Evolutionary conservation across 2,113 vertebrate species (phyloP).

Genomic region (Hylia prasina): DNA sequence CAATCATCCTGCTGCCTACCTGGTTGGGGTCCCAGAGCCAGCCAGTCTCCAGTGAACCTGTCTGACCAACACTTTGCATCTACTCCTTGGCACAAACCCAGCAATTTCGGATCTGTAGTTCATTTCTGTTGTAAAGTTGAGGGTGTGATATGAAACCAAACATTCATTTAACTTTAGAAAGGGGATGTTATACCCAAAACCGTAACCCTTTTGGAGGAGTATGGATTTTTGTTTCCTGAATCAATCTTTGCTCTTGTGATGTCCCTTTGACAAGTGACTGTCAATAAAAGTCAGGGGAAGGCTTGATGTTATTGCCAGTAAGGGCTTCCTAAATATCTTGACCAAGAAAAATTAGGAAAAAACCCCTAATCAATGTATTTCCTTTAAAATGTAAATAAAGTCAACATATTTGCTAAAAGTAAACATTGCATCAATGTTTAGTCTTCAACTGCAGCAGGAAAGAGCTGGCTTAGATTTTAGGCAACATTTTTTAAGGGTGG

Average conservation of each 20-base stretch:
- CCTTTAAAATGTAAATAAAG: background rate
- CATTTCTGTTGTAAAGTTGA: background rate
- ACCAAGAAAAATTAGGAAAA: background rate
- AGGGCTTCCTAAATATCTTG: background rate
- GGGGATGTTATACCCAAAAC: background rate
- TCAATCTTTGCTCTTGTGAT: background rate
- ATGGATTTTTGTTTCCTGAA: background rate
- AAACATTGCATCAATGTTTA: background rate
- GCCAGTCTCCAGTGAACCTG: fast-evolving
- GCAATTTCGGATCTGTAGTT: background rate
- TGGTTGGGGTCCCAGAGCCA: background rate
- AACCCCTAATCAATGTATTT: background rate
- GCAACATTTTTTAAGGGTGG: background rate
- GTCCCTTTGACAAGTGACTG: background rate
- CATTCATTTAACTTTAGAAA: background rate
- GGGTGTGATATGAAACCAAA: background rate
- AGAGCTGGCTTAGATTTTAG: background rate
- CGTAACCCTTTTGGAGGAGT: background rate
- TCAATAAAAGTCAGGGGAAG: background rate
- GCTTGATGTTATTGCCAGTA: background rate
- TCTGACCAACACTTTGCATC: fast-evolving
- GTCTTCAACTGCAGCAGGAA: background rate
- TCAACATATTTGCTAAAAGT: background rate
- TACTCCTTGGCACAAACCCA: background rate
- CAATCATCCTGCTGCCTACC: background rate